Evolutionary conservation across 1,140 invertebrate genomes (phyloP).

Genomic region (Papilio glaucus): DNA sequence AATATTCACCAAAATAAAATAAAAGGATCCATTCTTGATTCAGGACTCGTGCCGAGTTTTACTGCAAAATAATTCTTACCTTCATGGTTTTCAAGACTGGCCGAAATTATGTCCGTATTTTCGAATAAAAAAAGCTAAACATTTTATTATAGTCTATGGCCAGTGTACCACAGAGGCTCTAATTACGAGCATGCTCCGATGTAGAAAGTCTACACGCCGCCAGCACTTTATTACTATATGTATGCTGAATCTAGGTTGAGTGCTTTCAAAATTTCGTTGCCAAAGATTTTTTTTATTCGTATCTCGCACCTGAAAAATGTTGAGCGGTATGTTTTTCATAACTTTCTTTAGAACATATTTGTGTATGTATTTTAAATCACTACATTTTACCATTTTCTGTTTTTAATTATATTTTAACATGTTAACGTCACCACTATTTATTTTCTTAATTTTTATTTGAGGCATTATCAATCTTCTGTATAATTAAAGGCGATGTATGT

Average conservation of each 20-base stretch:
- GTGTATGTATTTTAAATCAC: conserved; percentile 15
- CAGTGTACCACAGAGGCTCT: conserved; percentile 26
- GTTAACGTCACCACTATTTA: neutral
- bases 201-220: conserved; percentile 33
- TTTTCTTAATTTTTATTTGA: neutral
- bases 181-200: conserved; percentile 29
- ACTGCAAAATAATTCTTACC: neutral
- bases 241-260: conserved; percentile 35
- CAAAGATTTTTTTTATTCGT: conserved; percentile 38
- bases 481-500: too few species aligned
- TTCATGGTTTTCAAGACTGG: neutral
- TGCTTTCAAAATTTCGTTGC: conserved; percentile 38
- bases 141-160: conserved; percentile 12
- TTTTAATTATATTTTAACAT: neutral
- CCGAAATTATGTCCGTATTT: neutral
- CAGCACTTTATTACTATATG: conserved; percentile 36
- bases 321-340: conserved; percentile 22
- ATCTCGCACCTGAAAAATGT: conserved; percentile 36
- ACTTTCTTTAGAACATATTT: conserved; percentile 14
- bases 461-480: too few species aligned
- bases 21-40: too few species aligned
- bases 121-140: conserved; percentile 24
- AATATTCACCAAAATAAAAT: too few species aligned
- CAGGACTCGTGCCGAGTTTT: too few species aligned
- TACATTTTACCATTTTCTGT: conserved; percentile 3